Evolutionary conservation across 1,140 invertebrate species (phyloP).

Genomic region (Pachypeltis micranthus): DNA sequence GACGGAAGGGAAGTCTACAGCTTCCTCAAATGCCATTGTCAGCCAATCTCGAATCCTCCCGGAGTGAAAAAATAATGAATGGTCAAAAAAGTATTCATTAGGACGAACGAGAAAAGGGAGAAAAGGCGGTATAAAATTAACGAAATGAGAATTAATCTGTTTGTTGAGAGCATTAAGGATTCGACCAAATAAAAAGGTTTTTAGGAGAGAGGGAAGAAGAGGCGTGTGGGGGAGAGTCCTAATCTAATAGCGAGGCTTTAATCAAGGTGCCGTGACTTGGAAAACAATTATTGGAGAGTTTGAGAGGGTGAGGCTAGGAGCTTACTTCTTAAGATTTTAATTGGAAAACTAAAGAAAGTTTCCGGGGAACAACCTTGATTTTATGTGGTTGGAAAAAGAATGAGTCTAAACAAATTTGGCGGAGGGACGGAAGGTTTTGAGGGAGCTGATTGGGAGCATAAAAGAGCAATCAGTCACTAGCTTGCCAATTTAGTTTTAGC

Average conservation of each 20-base stretch:
- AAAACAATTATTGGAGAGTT: constrained; percentile 15
- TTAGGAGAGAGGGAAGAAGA: background rate
- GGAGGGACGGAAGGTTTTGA: no score
- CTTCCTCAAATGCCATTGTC: no score
- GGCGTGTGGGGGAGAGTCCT: background rate
- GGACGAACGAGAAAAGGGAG: background rate
- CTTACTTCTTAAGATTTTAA: constrained; percentile 10
- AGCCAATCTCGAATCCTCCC: no score
- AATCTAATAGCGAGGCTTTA: constrained; percentile 16
- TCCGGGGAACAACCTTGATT: constrained; percentile 3
- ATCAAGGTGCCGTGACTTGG: constrained; percentile 16
- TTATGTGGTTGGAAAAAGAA: constrained; percentile 1
- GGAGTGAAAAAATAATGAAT: no score
- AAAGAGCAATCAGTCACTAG: no score
- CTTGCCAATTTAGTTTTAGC: no score
- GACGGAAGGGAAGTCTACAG: no score
- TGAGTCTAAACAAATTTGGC: no score
- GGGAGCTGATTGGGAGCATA: no score
- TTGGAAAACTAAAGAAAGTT: constrained; percentile 17
- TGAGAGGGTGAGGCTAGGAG: background rate
- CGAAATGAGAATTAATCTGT: constrained; percentile 15
- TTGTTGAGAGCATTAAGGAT: constrained; percentile 16
- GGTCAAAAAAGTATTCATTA: background rate
- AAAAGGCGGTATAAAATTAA: constrained; percentile 14
- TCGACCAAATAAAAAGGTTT: constrained; percentile 13